Evolutionary conservation across 2,797 vertebrate genomes (phyloP), one percentile per base, ranked within the genome.

Genomic region (Atherinosoma microstoma): DNA sequence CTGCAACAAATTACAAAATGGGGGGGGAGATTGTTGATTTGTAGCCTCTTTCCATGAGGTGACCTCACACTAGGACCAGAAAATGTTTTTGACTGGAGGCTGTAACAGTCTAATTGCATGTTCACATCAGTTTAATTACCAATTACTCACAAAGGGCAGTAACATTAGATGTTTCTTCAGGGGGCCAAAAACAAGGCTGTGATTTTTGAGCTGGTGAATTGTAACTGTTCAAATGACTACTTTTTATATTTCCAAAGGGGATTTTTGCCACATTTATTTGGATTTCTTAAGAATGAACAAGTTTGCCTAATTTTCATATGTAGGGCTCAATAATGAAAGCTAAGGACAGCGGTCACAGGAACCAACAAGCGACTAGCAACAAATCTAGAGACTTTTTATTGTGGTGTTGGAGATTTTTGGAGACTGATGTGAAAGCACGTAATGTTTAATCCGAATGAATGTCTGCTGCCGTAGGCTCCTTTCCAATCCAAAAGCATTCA

Each of bases 101-200:
- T 72, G 59, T 32, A 54, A 56, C 63, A 9, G n/a, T 2, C 20
- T 60, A 66, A 85, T 47, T 54, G 65, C 58, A 53, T 70, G 49
- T 70, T 78, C 58, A 58, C 63, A 6, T 56, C 22, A 42, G 18
- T 79, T 84, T 80, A 80, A 84, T 75, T 69, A 78, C 34, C 45
- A 34, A 63, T 76, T 78, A 67, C 2, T 83, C 35, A 38, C 22
- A 74, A 64, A 69, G 58, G 69, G 51, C 10, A 22, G 8, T 0
- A 36, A 24, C 53, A 60, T 30, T 35, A 20, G 24, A 54, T 63
- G 34, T 40, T 70, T 71, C 70, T 70, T 58, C 29, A 3, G 36
- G 58, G 38, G 45, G 8, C 3, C 6, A 7, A 7, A 67, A 76
- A 49, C 61, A 61, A 51, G 34, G 1, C 8, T 0, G 30, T 2